Conservation (phyloP, 2,797 vertebrate species). For the Manis crassicaudata region DNA sequence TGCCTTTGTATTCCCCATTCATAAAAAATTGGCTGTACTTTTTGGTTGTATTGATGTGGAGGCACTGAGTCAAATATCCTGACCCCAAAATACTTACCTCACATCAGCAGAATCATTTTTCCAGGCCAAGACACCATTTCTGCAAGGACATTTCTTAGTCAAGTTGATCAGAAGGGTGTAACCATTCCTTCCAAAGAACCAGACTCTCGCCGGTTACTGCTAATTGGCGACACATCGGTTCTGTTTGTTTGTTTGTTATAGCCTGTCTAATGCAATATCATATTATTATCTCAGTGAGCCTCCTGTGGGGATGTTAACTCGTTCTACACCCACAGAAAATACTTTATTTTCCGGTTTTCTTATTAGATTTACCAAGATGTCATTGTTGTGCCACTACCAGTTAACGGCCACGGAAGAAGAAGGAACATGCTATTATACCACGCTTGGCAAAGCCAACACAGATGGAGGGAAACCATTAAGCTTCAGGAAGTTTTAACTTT, state of each 20-base stretch:
- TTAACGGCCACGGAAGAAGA: slow-evolving; percentile 68
- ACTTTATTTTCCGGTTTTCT: slow-evolving; percentile 64
- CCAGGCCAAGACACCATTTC: slow-evolving; percentile 22
- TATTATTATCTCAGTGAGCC: slow-evolving; percentile 51
- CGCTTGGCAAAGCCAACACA: slow-evolving; percentile 62
- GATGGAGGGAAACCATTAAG: slow-evolving; percentile 65
- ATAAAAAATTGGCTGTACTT: slow-evolving; percentile 28
- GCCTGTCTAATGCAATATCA: neutral
- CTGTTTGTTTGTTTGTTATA: slow-evolving; percentile 10
- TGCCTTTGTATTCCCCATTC: slow-evolving; percentile 49
- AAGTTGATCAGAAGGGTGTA: neutral
- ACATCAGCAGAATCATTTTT: neutral
- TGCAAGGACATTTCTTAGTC: slow-evolving; percentile 40
- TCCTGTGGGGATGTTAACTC: slow-evolving; percentile 55
- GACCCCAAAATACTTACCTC: neutral
- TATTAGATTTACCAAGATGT: slow-evolving; percentile 70
- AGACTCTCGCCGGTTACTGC: neutral
- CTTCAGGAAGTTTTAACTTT: slow-evolving; percentile 72
- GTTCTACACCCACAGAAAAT: slow-evolving; percentile 58
- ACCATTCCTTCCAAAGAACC: slow-evolving; percentile 3
- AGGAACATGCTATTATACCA: slow-evolving; percentile 59
- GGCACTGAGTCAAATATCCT: slow-evolving; percentile 49
- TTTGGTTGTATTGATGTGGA: slow-evolving; percentile 34
- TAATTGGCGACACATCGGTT: slow-evolving; percentile 33
- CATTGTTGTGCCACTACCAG: slow-evolving; percentile 68